phyloP scores from a whole-genome alignment of 2,797 vertebrate species.

The Pristis pectinata region DNA sequence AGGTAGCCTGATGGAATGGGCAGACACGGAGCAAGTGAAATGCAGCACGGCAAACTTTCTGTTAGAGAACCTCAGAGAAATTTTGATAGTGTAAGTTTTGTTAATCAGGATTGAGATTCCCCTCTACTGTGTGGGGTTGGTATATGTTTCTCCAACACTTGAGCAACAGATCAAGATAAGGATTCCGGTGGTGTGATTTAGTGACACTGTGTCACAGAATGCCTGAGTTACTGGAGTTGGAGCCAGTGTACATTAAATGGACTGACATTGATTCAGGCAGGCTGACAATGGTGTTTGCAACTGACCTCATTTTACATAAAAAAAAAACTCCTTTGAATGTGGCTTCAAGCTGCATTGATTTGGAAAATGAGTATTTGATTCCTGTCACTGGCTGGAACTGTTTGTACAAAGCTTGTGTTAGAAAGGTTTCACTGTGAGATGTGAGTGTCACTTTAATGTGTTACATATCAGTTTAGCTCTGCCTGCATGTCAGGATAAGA shows the following conservation, averaged over 20 bases:
- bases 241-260: background rate
- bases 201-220: background rate
- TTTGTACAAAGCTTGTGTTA: background rate
- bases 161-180: background rate
- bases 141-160: background rate
- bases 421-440: background rate
- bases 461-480: background rate
- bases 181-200: background rate
- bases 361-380: conserved; percentile 20
- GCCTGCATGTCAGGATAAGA: background rate
- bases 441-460: background rate
- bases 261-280: background rate
- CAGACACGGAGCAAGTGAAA: too few relatives aligned
- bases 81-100: background rate
- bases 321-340: background rate
- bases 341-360: background rate
- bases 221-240: background rate
- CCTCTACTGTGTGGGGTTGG: background rate
- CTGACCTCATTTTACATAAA: conserved; percentile 12
- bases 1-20: too few relatives aligned
- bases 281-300: conserved; percentile 8
- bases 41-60: background rate
- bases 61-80: background rate
- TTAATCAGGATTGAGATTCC: too few relatives aligned
- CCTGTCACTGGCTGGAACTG: conserved; percentile 16